Percentiles rank a stretch among this genome's conserved stretches.
Conservation (phyloP, 2,888 invertebrate species). For the Resseliella maxima region DNA sequence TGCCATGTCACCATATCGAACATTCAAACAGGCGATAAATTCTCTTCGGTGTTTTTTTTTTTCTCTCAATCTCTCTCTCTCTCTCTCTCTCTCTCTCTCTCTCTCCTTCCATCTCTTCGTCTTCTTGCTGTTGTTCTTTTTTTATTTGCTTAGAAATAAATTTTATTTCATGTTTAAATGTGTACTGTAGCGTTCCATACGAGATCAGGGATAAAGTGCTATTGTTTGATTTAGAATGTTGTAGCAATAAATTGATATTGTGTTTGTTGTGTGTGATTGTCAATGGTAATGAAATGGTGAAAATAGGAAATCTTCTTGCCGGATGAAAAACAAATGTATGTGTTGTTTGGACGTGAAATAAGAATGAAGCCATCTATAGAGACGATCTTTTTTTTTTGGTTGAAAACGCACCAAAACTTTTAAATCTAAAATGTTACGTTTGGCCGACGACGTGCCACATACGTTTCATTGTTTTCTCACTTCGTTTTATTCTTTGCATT, state of each 20-base stretch:
- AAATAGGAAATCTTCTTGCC: conserved; percentile 40
- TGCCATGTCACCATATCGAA: conserved; percentile 41
- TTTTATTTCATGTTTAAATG: not conserved
- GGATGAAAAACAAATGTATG: not conserved
- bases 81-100: no score
- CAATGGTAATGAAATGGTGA: conserved; percentile 12
- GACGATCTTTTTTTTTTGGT: not conserved
- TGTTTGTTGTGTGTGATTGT: conserved; percentile 32
- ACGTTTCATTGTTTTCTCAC: not conserved
- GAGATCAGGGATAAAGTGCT: not conserved
- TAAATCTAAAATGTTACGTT: conserved; percentile 33
- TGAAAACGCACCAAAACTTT: not conserved
- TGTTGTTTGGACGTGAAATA: not conserved
- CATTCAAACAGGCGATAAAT: conserved; percentile 53
- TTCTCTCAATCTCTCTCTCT: not conserved
- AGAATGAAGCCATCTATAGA: conserved; percentile 1
- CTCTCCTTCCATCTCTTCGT: no score
- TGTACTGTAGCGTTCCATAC: not conserved
- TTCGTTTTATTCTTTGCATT: not conserved
- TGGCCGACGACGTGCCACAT: conserved; percentile 18
- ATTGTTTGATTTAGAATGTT: conserved; percentile 47
- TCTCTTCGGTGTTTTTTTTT: not conserved
- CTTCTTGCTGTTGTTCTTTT: not conserved
- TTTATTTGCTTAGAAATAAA: conserved; percentile 20
- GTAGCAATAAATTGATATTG: conserved; percentile 31